Evolutionary conservation across 2,797 vertebrate species (phyloP).

Genomic region (Molossus molossus): DNA sequence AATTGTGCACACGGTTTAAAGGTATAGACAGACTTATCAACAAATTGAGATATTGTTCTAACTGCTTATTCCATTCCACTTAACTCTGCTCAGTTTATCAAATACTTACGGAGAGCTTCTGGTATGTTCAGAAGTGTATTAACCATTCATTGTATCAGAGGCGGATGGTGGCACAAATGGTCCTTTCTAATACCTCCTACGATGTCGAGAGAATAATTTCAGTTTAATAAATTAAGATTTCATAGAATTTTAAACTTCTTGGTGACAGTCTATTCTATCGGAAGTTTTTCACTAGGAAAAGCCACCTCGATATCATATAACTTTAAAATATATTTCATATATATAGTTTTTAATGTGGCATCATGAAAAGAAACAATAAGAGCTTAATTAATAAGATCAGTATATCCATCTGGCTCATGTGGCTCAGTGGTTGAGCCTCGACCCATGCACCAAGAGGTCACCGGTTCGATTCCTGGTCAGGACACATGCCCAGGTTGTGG

Average conservation of each 20-base stretch:
- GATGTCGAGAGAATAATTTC: slow-evolving; percentile 9
- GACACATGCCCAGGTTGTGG: too few species aligned
- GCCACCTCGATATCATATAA: not conserved
- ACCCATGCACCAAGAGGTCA: too few species aligned
- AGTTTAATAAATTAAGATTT: not conserved
- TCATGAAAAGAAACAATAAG: slow-evolving; percentile 17
- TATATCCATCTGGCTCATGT: not conserved
- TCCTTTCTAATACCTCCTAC: slow-evolving; percentile 30
- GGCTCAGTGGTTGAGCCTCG: too few species aligned
- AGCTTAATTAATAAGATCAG: slow-evolving; percentile 27
- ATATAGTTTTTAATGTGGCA: slow-evolving; percentile 21
- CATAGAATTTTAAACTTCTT: slow-evolving; percentile 10
- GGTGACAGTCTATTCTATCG: not conserved
- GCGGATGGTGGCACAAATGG: not conserved
- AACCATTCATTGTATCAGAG: slow-evolving; percentile 29
- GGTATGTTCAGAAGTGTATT: not conserved
- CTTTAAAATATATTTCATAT: slow-evolving; percentile 36
- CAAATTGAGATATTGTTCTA: slow-evolving; percentile 21
- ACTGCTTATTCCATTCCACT: slow-evolving; percentile 26
- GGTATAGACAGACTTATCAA: not conserved
- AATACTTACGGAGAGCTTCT: not conserved
- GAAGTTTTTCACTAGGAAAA: slow-evolving; percentile 34
- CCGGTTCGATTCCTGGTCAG: too few species aligned
- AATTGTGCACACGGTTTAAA: not conserved
- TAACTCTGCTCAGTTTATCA: slow-evolving; percentile 22